These are phyloP conservation scores for Tetrax tetrax DNA, from an alignment of 2,113 vertebrate genomes.

Conservation along the genomic window DNA sequence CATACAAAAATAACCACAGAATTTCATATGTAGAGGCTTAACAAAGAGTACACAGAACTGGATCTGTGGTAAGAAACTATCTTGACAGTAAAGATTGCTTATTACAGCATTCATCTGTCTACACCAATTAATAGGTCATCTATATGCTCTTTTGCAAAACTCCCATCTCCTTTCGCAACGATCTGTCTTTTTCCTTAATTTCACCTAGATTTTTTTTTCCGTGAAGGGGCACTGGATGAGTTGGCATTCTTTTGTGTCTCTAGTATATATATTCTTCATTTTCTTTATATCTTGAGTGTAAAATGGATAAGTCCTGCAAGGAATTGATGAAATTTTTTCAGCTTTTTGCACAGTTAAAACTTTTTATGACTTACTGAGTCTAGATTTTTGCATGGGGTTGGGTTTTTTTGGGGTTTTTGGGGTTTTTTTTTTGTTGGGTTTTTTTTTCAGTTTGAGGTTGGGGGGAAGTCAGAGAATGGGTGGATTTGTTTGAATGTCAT, in stretches of 20 bases:
- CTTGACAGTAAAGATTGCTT: background rate
- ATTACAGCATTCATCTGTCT: constrained; percentile 22
- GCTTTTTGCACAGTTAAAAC: background rate
- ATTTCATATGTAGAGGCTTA: background rate
- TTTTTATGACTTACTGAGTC: background rate
- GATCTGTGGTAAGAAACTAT: background rate
- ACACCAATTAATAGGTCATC: background rate
- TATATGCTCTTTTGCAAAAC: background rate
- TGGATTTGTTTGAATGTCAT: background rate
- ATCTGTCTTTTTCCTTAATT: background rate
- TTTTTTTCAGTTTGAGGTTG: background rate
- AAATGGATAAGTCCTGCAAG: background rate
- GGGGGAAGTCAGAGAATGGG: background rate
- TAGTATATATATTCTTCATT: background rate
- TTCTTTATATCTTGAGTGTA: background rate
- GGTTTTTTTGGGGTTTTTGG: too few species aligned
- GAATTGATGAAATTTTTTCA: accelerated
- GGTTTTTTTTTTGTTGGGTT: background rate
- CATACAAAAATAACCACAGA: background rate
- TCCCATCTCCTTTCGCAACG: background rate
- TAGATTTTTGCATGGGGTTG: background rate
- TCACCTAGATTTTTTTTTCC: background rate
- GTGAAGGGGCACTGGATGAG: background rate
- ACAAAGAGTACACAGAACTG: background rate
- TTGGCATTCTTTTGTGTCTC: background rate